A percentile compares a stretch with the other conserved stretches of the same genome.
Conservation (phyloP, 2,888 invertebrate genomes). For the Caprella mutica region DNA sequence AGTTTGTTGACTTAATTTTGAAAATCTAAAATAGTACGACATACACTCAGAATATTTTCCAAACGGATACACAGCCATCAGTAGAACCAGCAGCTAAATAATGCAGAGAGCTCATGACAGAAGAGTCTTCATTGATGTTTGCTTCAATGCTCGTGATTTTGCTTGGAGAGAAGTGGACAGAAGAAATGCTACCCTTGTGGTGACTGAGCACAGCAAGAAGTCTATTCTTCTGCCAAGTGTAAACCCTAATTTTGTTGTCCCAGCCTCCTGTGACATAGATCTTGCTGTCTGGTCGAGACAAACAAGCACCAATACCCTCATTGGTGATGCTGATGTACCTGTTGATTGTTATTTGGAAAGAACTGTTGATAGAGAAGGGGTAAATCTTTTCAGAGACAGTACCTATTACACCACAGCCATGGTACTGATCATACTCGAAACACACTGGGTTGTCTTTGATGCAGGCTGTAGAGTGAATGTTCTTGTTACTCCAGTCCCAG, state of each 20-base stretch:
- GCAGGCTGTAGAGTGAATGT: constrained; percentile 12
- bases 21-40: not conserved
- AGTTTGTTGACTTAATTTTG: too few relatives aligned
- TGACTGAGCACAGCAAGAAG: constrained; percentile 31
- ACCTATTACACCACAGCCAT: constrained; percentile 17
- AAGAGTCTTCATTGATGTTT: too few relatives aligned
- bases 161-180: constrained; percentile 21
- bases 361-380: constrained; percentile 9
- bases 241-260: constrained; percentile 31
- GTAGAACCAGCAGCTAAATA: constrained; percentile 31
- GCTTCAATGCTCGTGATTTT: constrained; percentile 11
- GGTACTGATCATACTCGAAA: constrained; percentile 17
- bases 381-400: constrained; percentile 27
- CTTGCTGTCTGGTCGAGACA: constrained; percentile 26
- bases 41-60: constrained; percentile 24
- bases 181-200: constrained; percentile 31
- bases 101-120: constrained; percentile 3
- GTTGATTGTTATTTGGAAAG: constrained; percentile 8
- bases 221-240: constrained; percentile 24
- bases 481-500: constrained; percentile 24
- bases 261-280: constrained; percentile 30
- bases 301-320: constrained; percentile 20
- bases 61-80: constrained; percentile 30
- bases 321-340: constrained; percentile 22
- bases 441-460: constrained; percentile 27